These are phyloP conservation scores for Vulpes vulpes DNA, from an alignment of 2,113 vertebrate species.

Conservation along the genomic window DNA sequence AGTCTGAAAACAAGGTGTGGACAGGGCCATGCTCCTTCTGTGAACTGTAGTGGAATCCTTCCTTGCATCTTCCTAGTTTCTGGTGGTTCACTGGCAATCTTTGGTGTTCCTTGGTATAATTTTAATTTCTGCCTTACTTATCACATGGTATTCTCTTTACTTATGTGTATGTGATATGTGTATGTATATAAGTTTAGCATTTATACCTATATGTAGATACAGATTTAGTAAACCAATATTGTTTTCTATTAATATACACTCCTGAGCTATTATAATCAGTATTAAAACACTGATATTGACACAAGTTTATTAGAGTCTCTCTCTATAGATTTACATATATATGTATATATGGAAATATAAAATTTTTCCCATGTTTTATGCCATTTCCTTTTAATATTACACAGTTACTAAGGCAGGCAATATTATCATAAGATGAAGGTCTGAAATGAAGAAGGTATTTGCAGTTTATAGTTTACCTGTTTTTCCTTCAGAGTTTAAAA, in stretches of 20 bases:
- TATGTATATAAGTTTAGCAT: neutral
- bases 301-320: neutral
- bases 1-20: neutral
- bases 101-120: neutral
- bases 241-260: conserved; percentile 6
- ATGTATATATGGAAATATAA: neutral
- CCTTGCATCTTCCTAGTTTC: neutral
- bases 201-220: neutral
- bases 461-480: neutral
- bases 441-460: conserved; percentile 35
- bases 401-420: neutral
- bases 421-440: neutral
- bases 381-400: neutral
- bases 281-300: neutral
- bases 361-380: neutral
- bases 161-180: neutral
- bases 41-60: neutral
- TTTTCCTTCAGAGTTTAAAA: conserved; percentile 46
- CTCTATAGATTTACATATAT: neutral
- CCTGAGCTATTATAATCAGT: neutral
- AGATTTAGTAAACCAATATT: neutral
- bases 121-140: neutral
- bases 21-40: neutral
- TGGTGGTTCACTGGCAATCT: neutral
- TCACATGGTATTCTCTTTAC: neutral